Evolutionary conservation across 1,140 invertebrate genomes (phyloP), one percentile per base, ranked within the genome.

Genomic region (Tetragnatha versicolor): DNA sequence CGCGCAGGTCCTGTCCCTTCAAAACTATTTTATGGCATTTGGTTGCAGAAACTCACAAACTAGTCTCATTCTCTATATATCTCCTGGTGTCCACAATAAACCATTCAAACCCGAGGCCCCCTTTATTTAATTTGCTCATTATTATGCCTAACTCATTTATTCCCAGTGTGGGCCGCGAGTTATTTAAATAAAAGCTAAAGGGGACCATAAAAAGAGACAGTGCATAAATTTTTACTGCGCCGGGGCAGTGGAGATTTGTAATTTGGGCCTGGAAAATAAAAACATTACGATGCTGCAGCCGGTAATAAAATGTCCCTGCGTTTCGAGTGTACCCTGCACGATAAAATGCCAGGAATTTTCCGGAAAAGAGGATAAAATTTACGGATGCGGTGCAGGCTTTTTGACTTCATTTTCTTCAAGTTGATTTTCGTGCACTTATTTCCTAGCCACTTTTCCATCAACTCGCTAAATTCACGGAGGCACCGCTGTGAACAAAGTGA

Each of bases 261-360:
- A 35, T 35, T 61, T 61, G 58, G 22, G 31, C 9, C 7, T 31
- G 58, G 49, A 53, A 47, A 29, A 61, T 61, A 61, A 61, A 61
- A 61, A 61, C 58, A 61, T 61, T 61, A 29, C 31, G 58, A 61
- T 25, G 12, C 31, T 31, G 2, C 3, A 31, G 9, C 14, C 12
- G 20, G 58, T 33, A 61, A 61, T 61, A 61, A 61, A 61, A 61
- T 31, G 27, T 33, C 58, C 7, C 20, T 10, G 58, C 12, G 7
- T 31, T 31, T 33, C 33, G 12, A 47, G 42, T 47, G 42, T 17
- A 20, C 12, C 42, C 42, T 1, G n/a, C n/a, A n/a, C 20, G 20
- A 47, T 47, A 47, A 47, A 47, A 47, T 47, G 12, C 3, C 42
- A 47, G 20, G 42, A 47, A 47, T 47, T 47, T 47, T 47, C 20